phyloP scores from a whole-genome alignment of 2,888 invertebrate genomes.

The Dryomyza anilis region DNA sequence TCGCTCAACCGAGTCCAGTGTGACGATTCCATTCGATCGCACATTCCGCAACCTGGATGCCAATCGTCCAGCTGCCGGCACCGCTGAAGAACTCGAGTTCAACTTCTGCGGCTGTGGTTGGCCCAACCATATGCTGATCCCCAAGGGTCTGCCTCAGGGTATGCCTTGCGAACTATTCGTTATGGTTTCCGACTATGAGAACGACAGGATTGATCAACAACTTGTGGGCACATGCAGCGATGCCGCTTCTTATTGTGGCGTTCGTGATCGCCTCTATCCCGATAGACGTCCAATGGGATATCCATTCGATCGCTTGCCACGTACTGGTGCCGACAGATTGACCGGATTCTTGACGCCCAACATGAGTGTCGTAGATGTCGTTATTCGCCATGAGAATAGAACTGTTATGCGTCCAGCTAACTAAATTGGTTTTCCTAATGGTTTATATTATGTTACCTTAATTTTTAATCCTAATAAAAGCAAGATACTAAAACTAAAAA shows the following conservation, averaged over 20 bases:
- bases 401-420: slow-evolving; percentile 56
- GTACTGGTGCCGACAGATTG: slow-evolving; percentile 65
- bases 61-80: slow-evolving; percentile 66
- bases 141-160: slow-evolving; percentile 72
- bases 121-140: slow-evolving; percentile 81
- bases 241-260: slow-evolving; percentile 80
- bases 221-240: slow-evolving; percentile 69
- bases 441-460: too few relatives aligned
- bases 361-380: slow-evolving; percentile 70
- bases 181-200: slow-evolving; percentile 76
- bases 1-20: slow-evolving; percentile 73
- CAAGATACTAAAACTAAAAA: too few relatives aligned
- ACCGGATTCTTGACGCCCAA: slow-evolving; percentile 75
- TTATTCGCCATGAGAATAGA: slow-evolving; percentile 67
- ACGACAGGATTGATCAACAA: slow-evolving; percentile 64
- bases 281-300: slow-evolving; percentile 84
- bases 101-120: slow-evolving; percentile 90
- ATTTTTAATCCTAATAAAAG: too few relatives aligned
- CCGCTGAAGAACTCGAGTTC: slow-evolving; percentile 65
- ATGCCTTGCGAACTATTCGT: slow-evolving; percentile 72
- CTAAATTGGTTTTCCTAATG: too few relatives aligned
- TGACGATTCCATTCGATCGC: slow-evolving; percentile 82
- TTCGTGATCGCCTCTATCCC: slow-evolving; percentile 77
- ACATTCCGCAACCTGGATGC: slow-evolving; percentile 76
- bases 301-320: slow-evolving; percentile 79